These are phyloP conservation scores for Brienomyrus brachyistius DNA, from an alignment of 2,113 vertebrate genomes.

Conservation along the genomic window DNA sequence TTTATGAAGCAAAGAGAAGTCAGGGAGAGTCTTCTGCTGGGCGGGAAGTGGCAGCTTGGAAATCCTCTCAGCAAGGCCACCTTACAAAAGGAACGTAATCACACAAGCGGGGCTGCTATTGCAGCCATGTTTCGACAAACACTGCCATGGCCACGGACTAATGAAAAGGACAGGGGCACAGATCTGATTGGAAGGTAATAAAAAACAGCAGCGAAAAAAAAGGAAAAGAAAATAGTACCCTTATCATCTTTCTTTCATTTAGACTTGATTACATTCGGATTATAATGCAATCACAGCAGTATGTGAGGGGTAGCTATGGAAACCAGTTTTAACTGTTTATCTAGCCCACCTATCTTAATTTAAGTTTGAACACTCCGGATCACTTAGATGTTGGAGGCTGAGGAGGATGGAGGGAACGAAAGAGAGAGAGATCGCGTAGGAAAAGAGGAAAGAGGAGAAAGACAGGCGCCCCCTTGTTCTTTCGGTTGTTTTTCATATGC, in stretches of 20 bases:
- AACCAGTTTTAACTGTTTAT: slow-evolving; percentile 99
- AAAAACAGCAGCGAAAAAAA: slow-evolving; percentile 82
- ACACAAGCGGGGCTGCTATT: slow-evolving; percentile 72
- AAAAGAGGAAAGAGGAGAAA: slow-evolving; percentile 61
- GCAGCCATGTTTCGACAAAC: slow-evolving; percentile 88
- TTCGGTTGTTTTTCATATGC: slow-evolving; percentile 91
- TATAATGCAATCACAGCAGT: slow-evolving; percentile 99
- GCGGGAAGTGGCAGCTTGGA: slow-evolving; percentile 15
- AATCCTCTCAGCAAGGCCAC: slow-evolving; percentile 68
- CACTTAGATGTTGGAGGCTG: slow-evolving; percentile 98
- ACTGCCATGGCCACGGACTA: slow-evolving; percentile 67
- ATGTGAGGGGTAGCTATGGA: slow-evolving; percentile 99
- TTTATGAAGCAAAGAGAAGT: slow-evolving; percentile 30
- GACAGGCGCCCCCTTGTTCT: slow-evolving; percentile 93
- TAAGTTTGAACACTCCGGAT: slow-evolving; percentile 99
- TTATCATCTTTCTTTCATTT: slow-evolving; percentile 99
- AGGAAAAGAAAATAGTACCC: slow-evolving; percentile 82
- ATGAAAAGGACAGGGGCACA: slow-evolving; percentile 79
- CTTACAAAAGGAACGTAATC: slow-evolving; percentile 51
- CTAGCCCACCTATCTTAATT: slow-evolving; percentile 99
- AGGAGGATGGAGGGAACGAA: slow-evolving; percentile 73
- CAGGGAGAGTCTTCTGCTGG: slow-evolving; percentile 26
- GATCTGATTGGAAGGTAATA: slow-evolving; percentile 98
- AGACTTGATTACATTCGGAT: slow-evolving; percentile 99
- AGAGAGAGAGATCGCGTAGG: slow-evolving; percentile 59